Percentiles rank a stretch among this genome's conserved stretches.
Conservation (phyloP, 35 echinoderm and acorn worm species). For the Heliocidaris erythrogramma region DNA sequence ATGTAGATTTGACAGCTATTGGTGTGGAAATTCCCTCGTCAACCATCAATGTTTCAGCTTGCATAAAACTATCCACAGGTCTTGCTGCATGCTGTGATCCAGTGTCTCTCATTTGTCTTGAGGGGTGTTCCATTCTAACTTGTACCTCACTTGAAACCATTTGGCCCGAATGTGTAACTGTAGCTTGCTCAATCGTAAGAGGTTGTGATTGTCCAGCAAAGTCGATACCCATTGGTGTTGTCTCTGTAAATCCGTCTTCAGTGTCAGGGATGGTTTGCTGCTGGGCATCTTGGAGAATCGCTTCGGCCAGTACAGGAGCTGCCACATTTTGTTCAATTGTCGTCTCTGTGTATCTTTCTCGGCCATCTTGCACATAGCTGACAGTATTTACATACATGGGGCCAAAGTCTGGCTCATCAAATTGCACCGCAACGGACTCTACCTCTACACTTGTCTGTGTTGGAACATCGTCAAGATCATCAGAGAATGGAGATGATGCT, state of each 20-base stretch:
- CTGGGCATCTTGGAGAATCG: conserved; percentile 30
- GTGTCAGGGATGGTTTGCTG: conserved; percentile 35
- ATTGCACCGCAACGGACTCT: conserved; percentile 32
- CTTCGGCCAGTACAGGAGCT: not conserved
- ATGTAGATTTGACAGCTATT: not conserved
- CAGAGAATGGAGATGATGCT: not conserved
- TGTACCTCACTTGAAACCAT: conserved; percentile 47
- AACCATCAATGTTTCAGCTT: conserved; percentile 55
- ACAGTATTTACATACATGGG: conserved; percentile 21
- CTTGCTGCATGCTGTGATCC: conserved; percentile 37
- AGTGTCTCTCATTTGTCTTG: conserved; percentile 14
- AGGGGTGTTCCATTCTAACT: conserved; percentile 30
- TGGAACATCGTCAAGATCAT: not conserved
- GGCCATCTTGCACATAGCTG: conserved; percentile 25
- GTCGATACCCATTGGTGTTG: conserved; percentile 43
- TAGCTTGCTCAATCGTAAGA: conserved; percentile 59
- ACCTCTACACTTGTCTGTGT: conserved; percentile 26
- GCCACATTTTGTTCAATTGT: not conserved
- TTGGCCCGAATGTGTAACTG: conserved; percentile 28
- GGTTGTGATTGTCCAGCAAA: conserved; percentile 57
- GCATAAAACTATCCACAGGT: conserved; percentile 40
- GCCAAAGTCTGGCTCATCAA: conserved; percentile 37
- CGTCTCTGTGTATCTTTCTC: conserved; percentile 49
- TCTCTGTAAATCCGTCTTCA: conserved; percentile 57
- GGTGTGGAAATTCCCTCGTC: conserved; percentile 47